A percentile compares a stretch with the other conserved stretches of the same genome.
Conservation (phyloP, 2,797 vertebrate species). For the Anisognathus igniventris region DNA sequence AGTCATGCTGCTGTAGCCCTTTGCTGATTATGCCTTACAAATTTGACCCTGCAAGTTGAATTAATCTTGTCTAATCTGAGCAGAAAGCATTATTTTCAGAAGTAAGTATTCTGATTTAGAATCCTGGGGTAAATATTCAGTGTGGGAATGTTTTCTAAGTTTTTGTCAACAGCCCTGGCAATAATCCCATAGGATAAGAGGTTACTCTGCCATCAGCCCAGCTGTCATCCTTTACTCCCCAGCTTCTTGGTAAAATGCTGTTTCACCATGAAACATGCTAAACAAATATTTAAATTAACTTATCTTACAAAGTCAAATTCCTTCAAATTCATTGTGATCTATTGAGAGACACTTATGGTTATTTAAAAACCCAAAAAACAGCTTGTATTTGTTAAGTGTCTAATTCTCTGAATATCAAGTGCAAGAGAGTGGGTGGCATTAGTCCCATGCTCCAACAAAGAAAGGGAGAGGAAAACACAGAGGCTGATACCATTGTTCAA, state of each 20-base stretch:
- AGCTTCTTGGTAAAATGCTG: not conserved
- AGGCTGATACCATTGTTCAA: not conserved
- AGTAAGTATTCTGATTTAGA: not conserved
- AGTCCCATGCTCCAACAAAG: not conserved
- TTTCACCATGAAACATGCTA: not conserved
- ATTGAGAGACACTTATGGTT: not conserved
- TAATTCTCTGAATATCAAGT: not conserved
- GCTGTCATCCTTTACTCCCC: not conserved
- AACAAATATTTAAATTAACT: not conserved
- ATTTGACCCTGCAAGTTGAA: not conserved
- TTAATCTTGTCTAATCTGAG: not conserved
- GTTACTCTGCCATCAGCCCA: not conserved
- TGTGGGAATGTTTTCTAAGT: not conserved
- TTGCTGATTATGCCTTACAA: not conserved
- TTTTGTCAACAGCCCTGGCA: not conserved
- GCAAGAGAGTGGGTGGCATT: not conserved
- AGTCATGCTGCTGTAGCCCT: not conserved
- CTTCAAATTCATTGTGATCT: not conserved
- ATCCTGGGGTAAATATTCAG: not conserved
- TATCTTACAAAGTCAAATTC: not conserved
- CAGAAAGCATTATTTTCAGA: not conserved
- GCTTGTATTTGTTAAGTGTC: conserved; percentile 6
- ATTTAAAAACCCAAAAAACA: not conserved
- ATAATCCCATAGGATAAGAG: not conserved
- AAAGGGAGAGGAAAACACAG: not conserved